Percentiles rank a stretch among this genome's conserved stretches.
Evolutionary conservation across 1,140 invertebrate species (phyloP).

Genomic region (Microplitis mediator): DNA sequence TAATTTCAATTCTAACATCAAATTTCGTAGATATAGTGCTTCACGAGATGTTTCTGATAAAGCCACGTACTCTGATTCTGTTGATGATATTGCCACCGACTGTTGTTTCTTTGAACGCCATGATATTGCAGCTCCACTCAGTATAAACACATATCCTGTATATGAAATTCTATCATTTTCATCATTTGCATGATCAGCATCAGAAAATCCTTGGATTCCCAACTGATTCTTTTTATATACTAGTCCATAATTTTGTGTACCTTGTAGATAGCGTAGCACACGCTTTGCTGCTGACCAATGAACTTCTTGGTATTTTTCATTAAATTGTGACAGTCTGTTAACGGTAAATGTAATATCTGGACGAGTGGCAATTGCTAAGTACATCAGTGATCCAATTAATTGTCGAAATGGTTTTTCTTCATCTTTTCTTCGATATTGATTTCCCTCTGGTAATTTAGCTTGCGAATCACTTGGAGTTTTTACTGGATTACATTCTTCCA

Average conservation of each 20-base stretch:
- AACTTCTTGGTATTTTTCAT: slow-evolving; percentile 30
- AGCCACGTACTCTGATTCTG: not conserved
- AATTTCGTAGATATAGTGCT: not conserved
- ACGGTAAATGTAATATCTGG: slow-evolving; percentile 55
- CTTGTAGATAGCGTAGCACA: slow-evolving; percentile 53
- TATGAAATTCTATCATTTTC: not conserved
- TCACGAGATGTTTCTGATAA: not conserved
- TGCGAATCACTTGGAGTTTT: slow-evolving; percentile 44
- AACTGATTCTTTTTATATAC: not conserved
- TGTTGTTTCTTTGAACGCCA: not conserved
- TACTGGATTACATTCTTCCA: slow-evolving; percentile 46
- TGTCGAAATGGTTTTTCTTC: slow-evolving; percentile 34
- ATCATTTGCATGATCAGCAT: not conserved
- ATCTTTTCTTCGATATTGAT: not conserved
- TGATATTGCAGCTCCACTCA: not conserved
- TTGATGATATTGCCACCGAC: not conserved
- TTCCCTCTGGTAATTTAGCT: not conserved
- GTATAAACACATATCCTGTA: not conserved
- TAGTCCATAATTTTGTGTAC: slow-evolving; percentile 41
- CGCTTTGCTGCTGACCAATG: slow-evolving; percentile 51
- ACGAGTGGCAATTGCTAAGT: slow-evolving; percentile 43
- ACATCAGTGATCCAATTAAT: slow-evolving; percentile 49
- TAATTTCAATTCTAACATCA: not conserved
- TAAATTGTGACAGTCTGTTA: slow-evolving; percentile 41
- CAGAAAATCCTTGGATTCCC: not conserved